phyloP scores from a whole-genome alignment of 2,888 invertebrate genomes.

The Oeneis ivallda region DNA sequence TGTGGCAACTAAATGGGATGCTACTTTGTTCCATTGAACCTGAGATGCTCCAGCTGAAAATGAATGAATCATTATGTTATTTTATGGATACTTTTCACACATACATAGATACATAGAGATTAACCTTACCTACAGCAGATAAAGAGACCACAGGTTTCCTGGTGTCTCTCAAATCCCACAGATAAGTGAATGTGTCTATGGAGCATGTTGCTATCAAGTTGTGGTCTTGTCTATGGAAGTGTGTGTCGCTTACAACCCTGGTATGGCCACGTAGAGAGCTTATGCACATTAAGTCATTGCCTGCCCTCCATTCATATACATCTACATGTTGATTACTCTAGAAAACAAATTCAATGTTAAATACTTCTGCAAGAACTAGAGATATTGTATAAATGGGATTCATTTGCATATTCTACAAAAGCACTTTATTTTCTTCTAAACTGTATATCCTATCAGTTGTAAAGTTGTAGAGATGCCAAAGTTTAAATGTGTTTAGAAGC shows the following conservation, averaged over 20 bases:
- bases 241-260: conserved; percentile 93
- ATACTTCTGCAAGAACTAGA: too few relatives aligned
- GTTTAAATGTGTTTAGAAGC: too few relatives aligned
- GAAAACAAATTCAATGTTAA: conserved; percentile 6
- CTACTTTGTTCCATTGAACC: conserved; percentile 95
- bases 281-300: conserved; percentile 86
- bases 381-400: too few relatives aligned
- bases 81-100: too few relatives aligned
- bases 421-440: too few relatives aligned
- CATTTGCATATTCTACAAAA: too few relatives aligned
- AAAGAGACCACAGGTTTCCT: conserved; percentile 91
- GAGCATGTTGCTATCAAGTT: conserved; percentile 90
- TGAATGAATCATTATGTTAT: not conserved
- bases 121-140: conserved; percentile 89
- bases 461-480: too few relatives aligned
- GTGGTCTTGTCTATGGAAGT: conserved; percentile 89
- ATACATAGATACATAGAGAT: too few relatives aligned
- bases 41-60: conserved; percentile 92
- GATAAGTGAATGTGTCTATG: conserved; percentile 95
- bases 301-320: conserved; percentile 89
- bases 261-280: conserved; percentile 91
- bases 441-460: too few relatives aligned
- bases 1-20: conserved; percentile 92
- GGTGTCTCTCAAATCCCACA: conserved; percentile 95
- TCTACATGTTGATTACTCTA: conserved; percentile 94